Base-by-base conservation (phyloP, 1,140 invertebrate genomes). In the Mesaphorura yosii region DNA sequence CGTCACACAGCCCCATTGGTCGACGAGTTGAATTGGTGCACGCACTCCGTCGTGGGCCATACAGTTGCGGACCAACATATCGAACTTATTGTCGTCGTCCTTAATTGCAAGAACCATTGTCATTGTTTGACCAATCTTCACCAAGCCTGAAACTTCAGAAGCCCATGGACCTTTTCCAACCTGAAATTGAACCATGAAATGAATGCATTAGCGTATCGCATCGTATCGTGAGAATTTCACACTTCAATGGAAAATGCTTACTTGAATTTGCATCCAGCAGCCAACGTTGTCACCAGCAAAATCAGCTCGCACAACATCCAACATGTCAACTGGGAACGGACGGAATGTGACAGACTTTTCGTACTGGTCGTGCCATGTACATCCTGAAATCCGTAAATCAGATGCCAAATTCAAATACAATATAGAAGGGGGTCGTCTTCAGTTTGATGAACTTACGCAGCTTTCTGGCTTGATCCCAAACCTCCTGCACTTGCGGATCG, bases 91-190 rank as follows among this genome's bases (percentile, higher is more conserved):
- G 61, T 94, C 89, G 62, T 93, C 88, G 58, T 94, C 90, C 69
- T 95, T 93, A 58, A 95, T 94, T 7, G 89, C 89, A 25, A 93
- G 69, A 1, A 94, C 90, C 89, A 94, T 93, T 4, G 90, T 95
- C 89, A 95, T 93, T 0, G 89, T 92, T 66, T 94, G 89, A 1
- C 90, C 90, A 42, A 93, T 94, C 68, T 93, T 93, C 0, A 94
- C 90, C 23, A 94, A 71, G 0, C 90, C 90, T 0, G 88, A 90
- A 0, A 94, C 89, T 72, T 94, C 90, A 0, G 86, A 88, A 7
- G 89, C 89, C 89, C 89, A 94, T 0, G 90, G 90, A 37, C 90
- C 90, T 68, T 92, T 94, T 17, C 90, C 90, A 5, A 92, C 88
- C 64, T 71, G n/a, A n/a, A n/a, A n/a, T n/a, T n/a, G n/a, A n/a